Evolutionary conservation across 1,140 invertebrate species (phyloP).

Genomic region (Drosophila eugracilis): DNA sequence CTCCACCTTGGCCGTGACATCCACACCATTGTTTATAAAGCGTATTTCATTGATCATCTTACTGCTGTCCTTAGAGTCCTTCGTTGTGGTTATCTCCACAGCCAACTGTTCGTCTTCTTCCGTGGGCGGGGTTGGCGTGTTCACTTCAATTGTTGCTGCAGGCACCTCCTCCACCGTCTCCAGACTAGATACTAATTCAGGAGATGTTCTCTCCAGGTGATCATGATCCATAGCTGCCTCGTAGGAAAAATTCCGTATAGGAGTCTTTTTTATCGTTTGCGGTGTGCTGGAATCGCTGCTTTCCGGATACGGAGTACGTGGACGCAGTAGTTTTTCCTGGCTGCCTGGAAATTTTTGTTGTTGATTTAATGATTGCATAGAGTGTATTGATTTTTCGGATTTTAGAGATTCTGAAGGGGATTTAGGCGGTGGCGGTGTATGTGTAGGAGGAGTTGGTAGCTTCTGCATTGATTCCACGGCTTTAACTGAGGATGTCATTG

Average conservation of each 20-base stretch:
- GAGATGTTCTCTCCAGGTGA: conserved; percentile 69
- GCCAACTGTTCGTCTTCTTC: conserved; percentile 80
- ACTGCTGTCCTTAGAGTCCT: conserved; percentile 68
- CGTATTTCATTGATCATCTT: conserved; percentile 80
- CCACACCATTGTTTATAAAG: conserved; percentile 83
- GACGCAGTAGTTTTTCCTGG: conserved; percentile 61
- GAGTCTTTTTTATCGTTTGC: conserved; percentile 72
- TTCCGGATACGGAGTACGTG: conserved; percentile 74
- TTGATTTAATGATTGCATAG: conserved; percentile 23
- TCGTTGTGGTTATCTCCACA: conserved; percentile 75
- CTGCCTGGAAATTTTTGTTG: conserved; percentile 18
- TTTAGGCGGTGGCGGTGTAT: conserved; percentile 35
- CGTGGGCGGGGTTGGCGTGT: conserved; percentile 68
- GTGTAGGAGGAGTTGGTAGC: conserved; percentile 57
- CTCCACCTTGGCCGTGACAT: conserved; percentile 78
- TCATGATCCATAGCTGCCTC: conserved; percentile 79
- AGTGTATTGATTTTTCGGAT: conserved; percentile 35
- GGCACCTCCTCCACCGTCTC: conserved; percentile 69
- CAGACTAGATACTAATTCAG: conserved; percentile 65
- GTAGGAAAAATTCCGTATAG: conserved; percentile 75
- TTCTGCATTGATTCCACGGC: conserved; percentile 20
- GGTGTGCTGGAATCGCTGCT: conserved; percentile 71
- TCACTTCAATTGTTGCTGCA: conserved; percentile 48
- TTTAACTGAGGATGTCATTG: conserved; percentile 20
- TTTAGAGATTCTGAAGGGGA: conserved; percentile 53